Evolutionary conservation across 37 sponge, comb jelly and placozoan species (phyloP).

Genomic region (Aplysina aerophoba): DNA sequence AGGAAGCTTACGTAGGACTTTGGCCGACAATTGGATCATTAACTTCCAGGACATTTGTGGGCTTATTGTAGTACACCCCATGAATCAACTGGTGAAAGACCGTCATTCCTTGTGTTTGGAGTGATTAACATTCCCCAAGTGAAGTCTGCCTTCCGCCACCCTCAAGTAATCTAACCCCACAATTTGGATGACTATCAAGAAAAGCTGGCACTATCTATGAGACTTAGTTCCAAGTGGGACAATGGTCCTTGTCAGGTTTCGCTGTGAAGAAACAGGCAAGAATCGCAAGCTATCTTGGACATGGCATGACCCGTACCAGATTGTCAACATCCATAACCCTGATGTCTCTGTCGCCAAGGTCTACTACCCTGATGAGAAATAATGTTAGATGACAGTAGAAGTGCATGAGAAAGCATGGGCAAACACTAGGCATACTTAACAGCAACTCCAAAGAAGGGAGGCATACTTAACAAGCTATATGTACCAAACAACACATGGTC

Average conservation of each 20-base stretch:
- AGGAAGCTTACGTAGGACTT: slow-evolving; percentile 35
- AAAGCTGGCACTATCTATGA: slow-evolving; percentile 24
- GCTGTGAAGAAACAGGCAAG: slow-evolving; percentile 38
- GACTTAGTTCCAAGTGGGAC: neutral
- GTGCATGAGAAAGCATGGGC: too few species aligned
- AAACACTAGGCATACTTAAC: too few species aligned
- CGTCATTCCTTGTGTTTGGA: slow-evolving; percentile 57
- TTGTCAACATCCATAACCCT: slow-evolving; percentile 9
- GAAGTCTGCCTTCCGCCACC: slow-evolving; percentile 46
- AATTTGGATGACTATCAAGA: slow-evolving; percentile 30
- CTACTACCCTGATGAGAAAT: slow-evolving; percentile 46
- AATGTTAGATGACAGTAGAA: too few species aligned
- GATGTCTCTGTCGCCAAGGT: slow-evolving; percentile 40
- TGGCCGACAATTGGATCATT: slow-evolving; percentile 44
- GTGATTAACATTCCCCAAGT: slow-evolving; percentile 26
- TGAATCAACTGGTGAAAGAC: slow-evolving; percentile 47
- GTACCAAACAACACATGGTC: too few species aligned
- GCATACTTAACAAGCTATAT: too few species aligned
- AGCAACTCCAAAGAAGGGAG: too few species aligned
- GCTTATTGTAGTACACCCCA: slow-evolving; percentile 48
- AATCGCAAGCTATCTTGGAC: slow-evolving; percentile 47
- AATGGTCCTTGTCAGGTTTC: slow-evolving; percentile 44
- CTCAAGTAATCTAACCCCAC: neutral
- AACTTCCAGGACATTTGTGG: slow-evolving; percentile 37
- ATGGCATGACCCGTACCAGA: slow-evolving; percentile 56